phyloP scores from a whole-genome alignment of 2,797 vertebrate genomes.

The Acanthiza pusilla region DNA sequence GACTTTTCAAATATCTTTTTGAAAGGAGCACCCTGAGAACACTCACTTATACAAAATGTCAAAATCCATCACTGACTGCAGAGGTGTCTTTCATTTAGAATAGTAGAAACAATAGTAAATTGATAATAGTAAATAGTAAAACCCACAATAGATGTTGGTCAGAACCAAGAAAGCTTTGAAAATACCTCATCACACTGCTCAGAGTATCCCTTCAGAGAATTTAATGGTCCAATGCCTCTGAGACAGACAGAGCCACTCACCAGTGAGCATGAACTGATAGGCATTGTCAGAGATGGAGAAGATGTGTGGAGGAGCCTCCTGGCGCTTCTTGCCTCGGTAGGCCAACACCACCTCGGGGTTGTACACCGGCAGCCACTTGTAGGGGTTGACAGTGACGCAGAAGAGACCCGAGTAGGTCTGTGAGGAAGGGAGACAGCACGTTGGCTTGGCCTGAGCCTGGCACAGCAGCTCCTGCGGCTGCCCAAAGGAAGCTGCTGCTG shows the following conservation, averaged over 20 bases:
- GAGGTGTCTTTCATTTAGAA: background rate
- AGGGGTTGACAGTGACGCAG: conserved; percentile 44
- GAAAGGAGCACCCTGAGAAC: background rate
- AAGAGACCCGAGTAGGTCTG: background rate
- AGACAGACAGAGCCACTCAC: background rate
- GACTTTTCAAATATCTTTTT: background rate
- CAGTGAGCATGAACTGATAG: conserved; percentile 62
- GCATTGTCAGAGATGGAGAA: conserved; percentile 71
- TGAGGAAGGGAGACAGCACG: background rate
- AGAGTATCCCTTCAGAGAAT: background rate
- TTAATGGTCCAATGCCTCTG: background rate
- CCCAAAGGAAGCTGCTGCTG: background rate
- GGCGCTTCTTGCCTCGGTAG: conserved; percentile 18
- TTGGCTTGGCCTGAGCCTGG: background rate
- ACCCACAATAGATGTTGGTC: background rate
- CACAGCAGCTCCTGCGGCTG: background rate
- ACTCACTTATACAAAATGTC: background rate
- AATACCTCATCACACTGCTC: background rate
- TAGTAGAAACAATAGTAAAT: too few species aligned
- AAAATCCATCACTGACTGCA: background rate
- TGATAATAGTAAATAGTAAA: background rate
- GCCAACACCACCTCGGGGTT: conserved; percentile 52
- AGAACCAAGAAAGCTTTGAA: background rate
- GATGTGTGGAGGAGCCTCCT: conserved; percentile 56
- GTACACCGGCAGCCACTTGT: conserved; percentile 68